Base-by-base conservation (phyloP, 2,888 invertebrate species). In the Lepidochrysops patricia region DNA sequence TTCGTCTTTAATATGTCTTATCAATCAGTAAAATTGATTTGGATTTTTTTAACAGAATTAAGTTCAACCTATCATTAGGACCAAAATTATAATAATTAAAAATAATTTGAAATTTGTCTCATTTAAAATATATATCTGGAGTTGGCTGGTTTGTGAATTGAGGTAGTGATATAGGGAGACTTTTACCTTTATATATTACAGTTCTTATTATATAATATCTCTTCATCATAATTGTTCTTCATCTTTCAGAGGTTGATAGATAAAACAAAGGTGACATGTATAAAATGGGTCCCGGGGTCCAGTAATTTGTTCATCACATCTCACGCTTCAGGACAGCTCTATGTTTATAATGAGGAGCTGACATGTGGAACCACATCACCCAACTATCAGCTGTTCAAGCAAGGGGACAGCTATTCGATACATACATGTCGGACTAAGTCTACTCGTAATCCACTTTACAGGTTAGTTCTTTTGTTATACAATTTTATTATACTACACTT, bases 261-360 rank as follows among this genome's bases (percentile, higher is more conserved):
- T 83, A 98, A 97, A 85, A 95, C 94, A 57, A 93, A 96, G 74
- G 97, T 99, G 72, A 99, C 99, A 48, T 99, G 99, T 86, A 94
- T 99, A 76, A 94, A 95, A 74, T 99, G 99, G 99, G 94, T 99
- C 70, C 99, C 99, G 19, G 96, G 96, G 61, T 98, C 97, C 57
- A 93, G 95, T 70, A 97, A 97, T 77, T 91, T 97, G 71, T 99
- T 99, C 84, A 91, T 99, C 71, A 96, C 97, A 62, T 95, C 98
- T 57, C 98, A 99, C 84, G 93, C 96, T 64, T 98, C 98, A 62
- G 99, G 99, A 19, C 97, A 98, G 79, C 92, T 99, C 73, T 99
- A 99, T 90, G 93, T 99, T 60, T 99, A 99, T 89, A 98, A 98
- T 84, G 98, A 98, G 86, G 98, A 98, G 84, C 89, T 98, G 67